These are phyloP conservation scores for Caenorhabditis macrosperma DNA, from an alignment of 2,888 invertebrate genomes.

Conservation along the genomic window DNA sequence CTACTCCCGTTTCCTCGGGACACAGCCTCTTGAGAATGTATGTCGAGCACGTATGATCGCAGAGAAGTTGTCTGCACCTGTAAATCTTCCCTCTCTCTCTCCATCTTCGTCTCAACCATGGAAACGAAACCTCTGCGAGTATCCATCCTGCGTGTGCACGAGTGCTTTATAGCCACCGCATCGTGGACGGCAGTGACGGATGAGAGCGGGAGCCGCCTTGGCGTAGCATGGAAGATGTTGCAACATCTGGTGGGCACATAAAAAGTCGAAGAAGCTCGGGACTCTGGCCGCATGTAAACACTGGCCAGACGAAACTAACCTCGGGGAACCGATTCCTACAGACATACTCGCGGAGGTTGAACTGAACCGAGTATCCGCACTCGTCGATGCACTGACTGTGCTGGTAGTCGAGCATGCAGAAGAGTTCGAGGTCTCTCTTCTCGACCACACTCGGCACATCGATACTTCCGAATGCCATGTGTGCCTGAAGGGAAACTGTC, in stretches of 20 bases:
- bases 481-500: constrained; percentile 68
- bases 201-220: constrained; percentile 70
- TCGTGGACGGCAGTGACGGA: constrained; percentile 71
- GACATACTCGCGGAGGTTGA: constrained; percentile 79
- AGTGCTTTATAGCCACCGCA: constrained; percentile 77
- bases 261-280: constrained; percentile 1
- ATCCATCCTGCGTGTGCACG: constrained; percentile 72
- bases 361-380: constrained; percentile 79
- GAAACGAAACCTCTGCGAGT: constrained; percentile 65
- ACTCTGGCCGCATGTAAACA: constrained; percentile 6
- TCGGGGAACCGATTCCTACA: constrained; percentile 72
- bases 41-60: constrained; percentile 77
- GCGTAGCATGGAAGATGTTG: constrained; percentile 74
- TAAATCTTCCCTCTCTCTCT: constrained; percentile 1
- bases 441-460: constrained; percentile 79
- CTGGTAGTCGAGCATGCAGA: constrained; percentile 77
- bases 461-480: constrained; percentile 78
- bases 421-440: constrained; percentile 73
- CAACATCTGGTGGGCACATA: constrained; percentile 68
- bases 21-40: constrained; percentile 72
- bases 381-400: constrained; percentile 75
- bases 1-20: constrained; percentile 66
- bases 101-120: not conserved
- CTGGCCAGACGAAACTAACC: constrained; percentile 56
- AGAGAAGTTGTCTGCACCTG: constrained; percentile 77